Evolutionary conservation across 2,113 vertebrate genomes (phyloP).

Genomic region (Sapajus apella): DNA sequence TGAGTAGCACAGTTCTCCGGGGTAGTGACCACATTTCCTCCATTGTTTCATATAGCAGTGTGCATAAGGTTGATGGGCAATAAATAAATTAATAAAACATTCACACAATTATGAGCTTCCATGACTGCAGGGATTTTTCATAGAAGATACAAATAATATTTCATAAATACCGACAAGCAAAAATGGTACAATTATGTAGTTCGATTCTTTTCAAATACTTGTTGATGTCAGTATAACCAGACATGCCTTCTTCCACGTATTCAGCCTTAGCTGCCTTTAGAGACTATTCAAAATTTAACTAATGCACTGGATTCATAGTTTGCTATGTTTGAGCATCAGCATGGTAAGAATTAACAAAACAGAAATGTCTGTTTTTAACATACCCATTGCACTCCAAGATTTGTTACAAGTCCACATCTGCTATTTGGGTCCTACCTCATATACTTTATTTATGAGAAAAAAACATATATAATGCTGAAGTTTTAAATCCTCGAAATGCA

Average conservation of each 20-base stretch:
- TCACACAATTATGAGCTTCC: conserved; percentile 46
- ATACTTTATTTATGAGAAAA: conserved; percentile 21
- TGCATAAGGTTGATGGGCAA: conserved; percentile 21
- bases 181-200: conserved; percentile 53
- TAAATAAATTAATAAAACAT: conserved; percentile 64
- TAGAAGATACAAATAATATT: conserved; percentile 53
- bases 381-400: background rate
- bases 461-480: background rate
- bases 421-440: background rate
- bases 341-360: conserved; percentile 49
- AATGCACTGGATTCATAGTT: background rate
- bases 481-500: conserved; percentile 38
- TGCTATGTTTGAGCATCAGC: background rate
- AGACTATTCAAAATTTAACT: conserved; percentile 43
- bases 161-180: conserved; percentile 57
- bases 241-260: background rate
- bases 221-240: conserved; percentile 46
- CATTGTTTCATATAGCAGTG: background rate
- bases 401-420: conserved; percentile 17
- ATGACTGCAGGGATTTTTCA: conserved; percentile 62
- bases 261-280: conserved; percentile 34
- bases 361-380: conserved; percentile 58
- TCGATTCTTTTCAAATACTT: conserved; percentile 40
- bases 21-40: background rate
- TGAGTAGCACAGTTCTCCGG: background rate